phyloP scores from a whole-genome alignment of 2,113 vertebrate genomes.

The Oryzias curvinotus region DNA sequence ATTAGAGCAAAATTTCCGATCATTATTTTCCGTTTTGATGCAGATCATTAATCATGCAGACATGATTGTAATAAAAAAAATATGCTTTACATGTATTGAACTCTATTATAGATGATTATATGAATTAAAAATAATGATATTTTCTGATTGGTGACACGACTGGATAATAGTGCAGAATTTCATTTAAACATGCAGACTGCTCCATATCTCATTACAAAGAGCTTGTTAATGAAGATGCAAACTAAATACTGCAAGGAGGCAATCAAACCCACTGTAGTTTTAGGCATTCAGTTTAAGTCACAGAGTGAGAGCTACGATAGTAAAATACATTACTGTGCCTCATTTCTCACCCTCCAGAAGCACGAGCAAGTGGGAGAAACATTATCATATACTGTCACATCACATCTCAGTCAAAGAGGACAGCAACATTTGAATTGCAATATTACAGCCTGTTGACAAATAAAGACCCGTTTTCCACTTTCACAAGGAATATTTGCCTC shows the following conservation, averaged over 20 bases:
- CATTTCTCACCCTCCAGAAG: not conserved
- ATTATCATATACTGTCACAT: constrained; percentile 15
- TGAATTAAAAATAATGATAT: too few species aligned
- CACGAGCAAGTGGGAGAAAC: not conserved
- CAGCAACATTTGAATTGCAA: constrained; percentile 15
- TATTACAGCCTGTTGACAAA: constrained; percentile 32
- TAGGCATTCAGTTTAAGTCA: constrained; percentile 4
- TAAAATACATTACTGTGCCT: constrained; percentile 6
- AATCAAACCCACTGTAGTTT: constrained; percentile 8
- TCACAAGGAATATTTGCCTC: constrained; percentile 35
- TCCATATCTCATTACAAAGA: not conserved
- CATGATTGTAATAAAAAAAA: too few species aligned
- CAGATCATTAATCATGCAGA: too few species aligned
- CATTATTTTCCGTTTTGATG: too few species aligned
- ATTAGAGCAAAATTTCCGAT: too few species aligned
- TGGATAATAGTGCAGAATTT: not conserved
- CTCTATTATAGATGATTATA: too few species aligned
- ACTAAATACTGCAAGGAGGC: constrained; percentile 10
- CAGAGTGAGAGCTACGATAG: constrained; percentile 8
- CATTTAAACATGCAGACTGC: not conserved
- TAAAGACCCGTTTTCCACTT: constrained; percentile 21
- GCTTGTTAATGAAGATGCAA: not conserved
- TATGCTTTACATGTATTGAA: too few species aligned
- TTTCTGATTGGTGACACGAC: not conserved
- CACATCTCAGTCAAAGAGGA: constrained; percentile 12